A percentile compares a stretch with the other conserved stretches of the same genome.
phyloP scores from a whole-genome alignment of 1,140 invertebrate genomes.

The Bombus confusus region DNA sequence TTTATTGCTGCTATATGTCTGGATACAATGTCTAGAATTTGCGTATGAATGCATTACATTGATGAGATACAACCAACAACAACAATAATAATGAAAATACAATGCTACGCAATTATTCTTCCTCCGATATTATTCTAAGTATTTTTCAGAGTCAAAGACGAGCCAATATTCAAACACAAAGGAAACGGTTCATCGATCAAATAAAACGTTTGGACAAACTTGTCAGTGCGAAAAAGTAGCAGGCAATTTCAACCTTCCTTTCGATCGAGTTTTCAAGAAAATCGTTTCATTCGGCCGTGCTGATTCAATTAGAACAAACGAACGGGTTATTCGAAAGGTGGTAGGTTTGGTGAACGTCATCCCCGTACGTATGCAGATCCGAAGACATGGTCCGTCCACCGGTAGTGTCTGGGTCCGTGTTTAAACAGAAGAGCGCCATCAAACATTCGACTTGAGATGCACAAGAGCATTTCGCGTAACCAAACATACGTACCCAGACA shows the following conservation, averaged over 20 bases:
- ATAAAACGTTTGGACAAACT: not conserved
- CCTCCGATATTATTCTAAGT: too few species aligned
- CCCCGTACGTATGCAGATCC: constrained; percentile 59
- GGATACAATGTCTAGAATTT: not conserved
- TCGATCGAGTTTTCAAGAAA: not conserved
- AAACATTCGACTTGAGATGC: constrained; percentile 71
- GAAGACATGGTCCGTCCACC: constrained; percentile 43
- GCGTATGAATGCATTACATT: not conserved
- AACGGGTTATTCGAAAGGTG: not conserved
- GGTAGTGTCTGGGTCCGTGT: constrained; percentile 61
- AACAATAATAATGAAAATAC: too few species aligned
- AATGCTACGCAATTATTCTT: too few species aligned
- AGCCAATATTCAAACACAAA: not conserved
- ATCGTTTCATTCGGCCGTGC: not conserved
- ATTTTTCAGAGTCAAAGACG: too few species aligned
- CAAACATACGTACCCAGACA: constrained; percentile 69
- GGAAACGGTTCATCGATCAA: too few species aligned
- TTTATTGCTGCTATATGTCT: not conserved
- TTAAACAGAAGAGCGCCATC: constrained; percentile 69
- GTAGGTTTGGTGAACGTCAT: constrained; percentile 1
- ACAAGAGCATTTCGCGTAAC: constrained; percentile 69
- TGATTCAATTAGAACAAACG: constrained; percentile 8
- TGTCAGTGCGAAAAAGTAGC: not conserved
- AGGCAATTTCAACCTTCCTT: not conserved
- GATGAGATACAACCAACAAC: too few species aligned